Evolutionary conservation across 2,797 vertebrate species (phyloP).

Genomic region (Coccyzus lansbergi): DNA sequence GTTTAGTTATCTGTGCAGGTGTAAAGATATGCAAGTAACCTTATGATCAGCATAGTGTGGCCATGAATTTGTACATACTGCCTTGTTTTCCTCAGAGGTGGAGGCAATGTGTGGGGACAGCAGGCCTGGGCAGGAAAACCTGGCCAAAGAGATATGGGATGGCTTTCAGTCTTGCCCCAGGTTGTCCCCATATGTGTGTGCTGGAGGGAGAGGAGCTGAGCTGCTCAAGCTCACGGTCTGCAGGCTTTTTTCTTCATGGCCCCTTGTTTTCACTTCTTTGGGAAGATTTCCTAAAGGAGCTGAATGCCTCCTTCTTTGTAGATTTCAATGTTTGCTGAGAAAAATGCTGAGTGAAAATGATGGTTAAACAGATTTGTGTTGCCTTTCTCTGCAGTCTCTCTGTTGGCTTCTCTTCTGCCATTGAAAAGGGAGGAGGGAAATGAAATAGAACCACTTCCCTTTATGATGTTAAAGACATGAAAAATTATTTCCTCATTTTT

Average conservation of each 20-base stretch:
- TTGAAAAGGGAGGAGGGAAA: constrained; percentile 9
- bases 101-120: too few relatives aligned
- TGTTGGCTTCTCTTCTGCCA: constrained; percentile 5
- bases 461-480: not conserved
- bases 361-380: not conserved
- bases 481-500: not conserved
- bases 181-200: rapidly evolving
- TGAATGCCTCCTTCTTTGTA: not conserved
- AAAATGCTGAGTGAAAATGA: not conserved
- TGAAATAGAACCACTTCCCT: not conserved
- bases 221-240: not conserved
- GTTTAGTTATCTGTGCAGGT: not conserved
- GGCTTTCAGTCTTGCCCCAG: rapidly evolving
- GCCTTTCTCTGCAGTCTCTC: not conserved
- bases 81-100: too few relatives aligned
- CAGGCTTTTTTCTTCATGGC: rapidly evolving
- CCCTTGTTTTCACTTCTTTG: not conserved
- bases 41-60: rapidly evolving
- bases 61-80: rapidly evolving
- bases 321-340: not conserved
- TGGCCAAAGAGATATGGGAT: too few relatives aligned
- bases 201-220: not conserved
- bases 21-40: not conserved
- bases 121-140: rapidly evolving
- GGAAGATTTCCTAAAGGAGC: not conserved